Evolutionary conservation across 1,140 invertebrate genomes (phyloP).

Genomic region (Chymomyza costata): DNA sequence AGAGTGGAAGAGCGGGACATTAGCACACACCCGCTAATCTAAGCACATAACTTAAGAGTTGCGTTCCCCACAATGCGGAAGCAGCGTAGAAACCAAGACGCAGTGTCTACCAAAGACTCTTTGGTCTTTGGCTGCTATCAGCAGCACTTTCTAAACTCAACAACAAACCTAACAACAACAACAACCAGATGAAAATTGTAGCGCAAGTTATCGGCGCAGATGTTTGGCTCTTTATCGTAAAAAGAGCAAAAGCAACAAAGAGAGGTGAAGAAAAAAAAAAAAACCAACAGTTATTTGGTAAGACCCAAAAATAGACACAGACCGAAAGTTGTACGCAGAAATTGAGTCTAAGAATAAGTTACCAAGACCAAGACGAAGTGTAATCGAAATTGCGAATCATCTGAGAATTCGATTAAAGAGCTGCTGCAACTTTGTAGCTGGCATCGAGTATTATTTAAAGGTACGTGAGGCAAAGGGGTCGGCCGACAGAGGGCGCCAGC

Average conservation of each 20-base stretch:
- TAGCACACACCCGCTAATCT: conserved; percentile 71
- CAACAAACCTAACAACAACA: conserved; percentile 13
- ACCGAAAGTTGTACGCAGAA: too few species aligned
- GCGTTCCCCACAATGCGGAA: conserved; percentile 55
- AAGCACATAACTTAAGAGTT: conserved; percentile 53
- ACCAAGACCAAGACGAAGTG: too few species aligned
- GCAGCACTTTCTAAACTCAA: conserved; percentile 55
- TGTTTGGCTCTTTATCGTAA: too few species aligned
- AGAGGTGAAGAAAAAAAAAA: conserved; percentile 25
- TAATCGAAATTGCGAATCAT: conserved; percentile 74
- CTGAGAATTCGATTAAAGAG: conserved; percentile 32
- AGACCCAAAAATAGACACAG: conserved; percentile 22
- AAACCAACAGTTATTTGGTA: too few species aligned
- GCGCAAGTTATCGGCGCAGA: not conserved
- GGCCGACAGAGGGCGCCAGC: conserved; percentile 15
- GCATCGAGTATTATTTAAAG: conserved; percentile 7
- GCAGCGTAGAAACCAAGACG: conserved; percentile 10
- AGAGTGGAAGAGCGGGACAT: conserved; percentile 13
- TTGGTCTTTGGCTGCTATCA: not conserved
- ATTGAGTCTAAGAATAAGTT: conserved; percentile 1
- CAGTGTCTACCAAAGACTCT: too few species aligned
- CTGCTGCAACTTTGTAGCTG: conserved; percentile 16
- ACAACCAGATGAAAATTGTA: conserved; percentile 1
- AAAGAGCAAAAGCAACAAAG: not conserved
- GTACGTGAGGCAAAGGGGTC: conserved; percentile 30